These are phyloP conservation scores for Sisor rabdophorus DNA, from an alignment of 2,113 vertebrate genomes.

Conservation along the genomic window DNA sequence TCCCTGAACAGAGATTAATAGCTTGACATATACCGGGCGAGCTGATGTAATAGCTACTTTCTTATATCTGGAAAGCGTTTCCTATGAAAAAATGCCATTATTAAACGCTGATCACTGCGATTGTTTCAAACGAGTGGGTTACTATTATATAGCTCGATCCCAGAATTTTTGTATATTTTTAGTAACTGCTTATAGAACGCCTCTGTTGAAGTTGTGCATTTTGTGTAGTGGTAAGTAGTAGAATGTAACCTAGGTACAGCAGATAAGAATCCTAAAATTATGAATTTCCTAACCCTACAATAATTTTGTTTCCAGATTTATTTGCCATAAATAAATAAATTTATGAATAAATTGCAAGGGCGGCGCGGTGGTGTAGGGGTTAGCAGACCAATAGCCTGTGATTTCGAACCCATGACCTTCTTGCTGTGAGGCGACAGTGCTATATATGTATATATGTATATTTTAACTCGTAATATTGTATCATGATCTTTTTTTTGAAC, in stretches of 20 bases:
- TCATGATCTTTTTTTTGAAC: background rate
- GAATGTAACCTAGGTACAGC: background rate
- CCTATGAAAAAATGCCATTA: background rate
- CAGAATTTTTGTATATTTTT: background rate
- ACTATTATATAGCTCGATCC: background rate
- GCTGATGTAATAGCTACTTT: background rate
- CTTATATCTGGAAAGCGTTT: constrained; percentile 13
- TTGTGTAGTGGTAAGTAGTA: background rate
- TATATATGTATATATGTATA: no score
- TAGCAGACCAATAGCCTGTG: no score
- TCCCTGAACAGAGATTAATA: constrained; percentile 8
- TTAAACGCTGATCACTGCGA: background rate
- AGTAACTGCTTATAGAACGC: background rate
- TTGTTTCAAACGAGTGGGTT: background rate
- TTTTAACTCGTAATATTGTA: background rate
- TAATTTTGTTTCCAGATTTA: no score
- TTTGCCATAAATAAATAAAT: no score
- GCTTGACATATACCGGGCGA: constrained; percentile 30
- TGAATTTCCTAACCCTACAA: no score
- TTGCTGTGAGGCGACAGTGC: no score
- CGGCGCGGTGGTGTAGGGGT: no score
- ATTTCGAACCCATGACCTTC: no score
- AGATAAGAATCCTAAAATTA: background rate
- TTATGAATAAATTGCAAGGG: no score
- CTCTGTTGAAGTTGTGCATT: background rate